A percentile compares a stretch with the other conserved stretches of the same genome.
phyloP scores from a whole-genome alignment of 2,797 vertebrate genomes.

The Leuciscus waleckii region DNA sequence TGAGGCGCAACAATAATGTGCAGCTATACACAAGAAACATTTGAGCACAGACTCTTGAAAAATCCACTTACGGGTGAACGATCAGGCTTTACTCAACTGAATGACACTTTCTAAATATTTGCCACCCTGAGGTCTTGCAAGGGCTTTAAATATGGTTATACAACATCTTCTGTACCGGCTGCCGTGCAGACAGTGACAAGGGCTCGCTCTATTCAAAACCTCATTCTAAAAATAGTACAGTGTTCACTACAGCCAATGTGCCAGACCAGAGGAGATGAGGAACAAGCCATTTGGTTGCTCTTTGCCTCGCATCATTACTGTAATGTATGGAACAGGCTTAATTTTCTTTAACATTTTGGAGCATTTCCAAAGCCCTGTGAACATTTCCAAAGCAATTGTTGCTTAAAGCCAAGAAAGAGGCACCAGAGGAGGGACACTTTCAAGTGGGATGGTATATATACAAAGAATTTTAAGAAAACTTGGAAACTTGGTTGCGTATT shows the following conservation, averaged over 20 bases:
- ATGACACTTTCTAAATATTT: slow-evolving; percentile 17
- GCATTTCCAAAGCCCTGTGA: neutral
- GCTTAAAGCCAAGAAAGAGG: neutral
- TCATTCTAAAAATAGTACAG: slow-evolving; percentile 52
- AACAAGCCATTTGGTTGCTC: slow-evolving; percentile 15
- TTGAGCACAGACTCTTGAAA: neutral
- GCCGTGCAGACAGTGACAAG: slow-evolving; percentile 27
- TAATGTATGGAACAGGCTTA: neutral
- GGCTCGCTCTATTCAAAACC: slow-evolving; percentile 44
- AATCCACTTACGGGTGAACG: neutral
- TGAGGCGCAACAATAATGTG: neutral
- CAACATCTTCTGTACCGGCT: slow-evolving; percentile 23
- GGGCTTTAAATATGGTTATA: slow-evolving; percentile 38
- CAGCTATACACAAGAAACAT: slow-evolving; percentile 1
- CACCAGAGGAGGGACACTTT: neutral
- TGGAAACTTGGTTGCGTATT: neutral
- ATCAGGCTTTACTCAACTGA: slow-evolving; percentile 17
- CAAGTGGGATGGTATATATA: neutral
- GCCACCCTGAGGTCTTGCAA: slow-evolving; percentile 9
- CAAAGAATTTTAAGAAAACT: neutral
- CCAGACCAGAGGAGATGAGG: slow-evolving; percentile 21
- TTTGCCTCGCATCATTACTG: slow-evolving; percentile 13
- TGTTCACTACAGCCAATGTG: slow-evolving; percentile 41
- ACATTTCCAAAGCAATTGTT: neutral
- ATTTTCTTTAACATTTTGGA: neutral